Evolutionary conservation across 2,113 vertebrate species (phyloP).

Genomic region (Rhinichthys klamathensis): DNA sequence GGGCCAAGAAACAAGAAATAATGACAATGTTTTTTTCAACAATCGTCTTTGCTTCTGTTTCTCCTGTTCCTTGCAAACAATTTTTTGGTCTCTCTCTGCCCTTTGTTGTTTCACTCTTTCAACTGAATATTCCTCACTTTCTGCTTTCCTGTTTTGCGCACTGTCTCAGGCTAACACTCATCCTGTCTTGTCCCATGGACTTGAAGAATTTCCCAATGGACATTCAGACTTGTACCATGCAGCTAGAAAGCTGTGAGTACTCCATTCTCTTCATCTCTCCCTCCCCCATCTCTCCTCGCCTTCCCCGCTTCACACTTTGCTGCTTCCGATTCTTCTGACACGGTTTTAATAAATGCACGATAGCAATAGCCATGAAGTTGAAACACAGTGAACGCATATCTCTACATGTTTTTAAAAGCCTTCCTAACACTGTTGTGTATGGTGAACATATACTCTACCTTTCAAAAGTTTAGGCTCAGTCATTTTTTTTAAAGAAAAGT

Average conservation of each 20-base stretch:
- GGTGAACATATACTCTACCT: background rate
- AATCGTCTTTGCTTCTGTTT: background rate
- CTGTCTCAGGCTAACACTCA: constrained; percentile 78
- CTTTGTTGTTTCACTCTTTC: constrained; percentile 30
- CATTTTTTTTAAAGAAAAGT: background rate
- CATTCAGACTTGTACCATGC: constrained; percentile 94
- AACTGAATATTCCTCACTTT: constrained; percentile 40
- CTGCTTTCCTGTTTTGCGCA: constrained; percentile 58
- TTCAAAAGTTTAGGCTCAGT: background rate
- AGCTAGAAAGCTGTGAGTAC: constrained; percentile 95
- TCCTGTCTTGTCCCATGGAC: constrained; percentile 94
- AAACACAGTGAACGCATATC: background rate
- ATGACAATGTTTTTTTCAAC: background rate
- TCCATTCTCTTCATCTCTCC: constrained; percentile 39
- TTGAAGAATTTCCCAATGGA: constrained; percentile 98
- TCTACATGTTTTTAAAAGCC: background rate
- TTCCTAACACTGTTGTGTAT: background rate
- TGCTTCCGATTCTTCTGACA: constrained; percentile 7
- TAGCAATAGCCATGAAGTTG: constrained; percentile 11
- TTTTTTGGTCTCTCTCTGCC: constrained; percentile 37
- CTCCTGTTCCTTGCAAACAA: constrained; percentile 12
- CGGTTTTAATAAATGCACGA: background rate
- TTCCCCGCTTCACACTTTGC: constrained; percentile 9
- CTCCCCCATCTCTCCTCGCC: constrained; percentile 6
- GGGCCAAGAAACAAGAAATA: no score